phyloP scores from a whole-genome alignment of 2,888 invertebrate genomes.

The Spodoptera exigua region DNA sequence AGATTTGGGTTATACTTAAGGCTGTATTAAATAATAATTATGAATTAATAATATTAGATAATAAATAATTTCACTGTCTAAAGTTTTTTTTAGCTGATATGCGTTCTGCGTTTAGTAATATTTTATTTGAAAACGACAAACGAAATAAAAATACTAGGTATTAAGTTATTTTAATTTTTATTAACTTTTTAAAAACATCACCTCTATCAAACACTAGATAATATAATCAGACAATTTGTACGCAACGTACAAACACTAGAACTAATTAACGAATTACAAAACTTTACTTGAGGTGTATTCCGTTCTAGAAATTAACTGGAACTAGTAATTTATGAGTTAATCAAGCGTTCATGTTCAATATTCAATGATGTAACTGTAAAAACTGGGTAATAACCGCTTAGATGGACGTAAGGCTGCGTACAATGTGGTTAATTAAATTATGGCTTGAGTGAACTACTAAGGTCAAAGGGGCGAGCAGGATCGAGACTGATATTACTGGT shows the following conservation, averaged over 20 bases:
- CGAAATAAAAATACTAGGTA: too few relatives aligned
- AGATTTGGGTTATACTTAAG: too few relatives aligned
- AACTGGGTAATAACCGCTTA: conserved; percentile 28
- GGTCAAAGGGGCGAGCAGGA: too few relatives aligned
- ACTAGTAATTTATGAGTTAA: conserved; percentile 67
- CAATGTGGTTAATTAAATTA: conserved; percentile 10
- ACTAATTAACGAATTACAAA: conserved; percentile 39
- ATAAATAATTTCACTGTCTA: too few relatives aligned
- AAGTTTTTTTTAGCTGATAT: too few relatives aligned
- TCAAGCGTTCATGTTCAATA: conserved; percentile 70
- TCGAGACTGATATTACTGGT: too few relatives aligned
- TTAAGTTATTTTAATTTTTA: too few relatives aligned
- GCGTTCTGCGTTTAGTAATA: too few relatives aligned
- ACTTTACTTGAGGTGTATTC: conserved; percentile 39
- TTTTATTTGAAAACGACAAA: too few relatives aligned
- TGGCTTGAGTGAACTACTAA: neutral
- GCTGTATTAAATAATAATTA: too few relatives aligned
- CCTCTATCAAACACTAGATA: conserved; percentile 3
- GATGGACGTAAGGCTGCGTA: conserved; percentile 7
- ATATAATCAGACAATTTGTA: conserved; percentile 1
- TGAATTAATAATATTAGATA: too few relatives aligned
- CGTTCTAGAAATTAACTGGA: conserved; percentile 66
- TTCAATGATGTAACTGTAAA: conserved; percentile 61
- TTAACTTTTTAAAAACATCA: too few relatives aligned
- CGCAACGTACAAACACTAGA: conserved; percentile 11